Conservation (phyloP, 2,888 invertebrate species). For the Eupithecia centaureata region DNA sequence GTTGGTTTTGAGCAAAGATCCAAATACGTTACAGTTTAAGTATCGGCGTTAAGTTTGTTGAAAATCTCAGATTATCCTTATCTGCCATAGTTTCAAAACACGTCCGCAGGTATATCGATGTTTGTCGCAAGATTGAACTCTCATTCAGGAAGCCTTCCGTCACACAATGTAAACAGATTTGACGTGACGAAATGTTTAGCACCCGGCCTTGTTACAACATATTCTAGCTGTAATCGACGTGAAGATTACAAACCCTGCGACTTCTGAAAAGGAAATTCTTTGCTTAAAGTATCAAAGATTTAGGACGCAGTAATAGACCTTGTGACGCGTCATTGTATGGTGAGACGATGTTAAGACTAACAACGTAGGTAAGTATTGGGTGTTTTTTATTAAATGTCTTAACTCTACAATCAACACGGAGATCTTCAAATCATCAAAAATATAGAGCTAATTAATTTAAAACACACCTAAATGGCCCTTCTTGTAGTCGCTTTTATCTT, state of each 20-base stretch:
- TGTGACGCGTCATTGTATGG: too few species aligned
- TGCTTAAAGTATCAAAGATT: neutral
- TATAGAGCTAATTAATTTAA: too few species aligned
- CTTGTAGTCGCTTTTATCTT: too few species aligned
- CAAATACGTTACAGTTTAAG: too few species aligned
- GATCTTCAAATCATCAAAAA: too few species aligned
- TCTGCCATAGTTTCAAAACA: neutral
- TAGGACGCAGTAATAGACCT: neutral
- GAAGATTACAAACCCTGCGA: neutral
- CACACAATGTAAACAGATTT: slow-evolving; percentile 51
- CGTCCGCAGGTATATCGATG: slow-evolving; percentile 5
- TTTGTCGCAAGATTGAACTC: slow-evolving; percentile 12
- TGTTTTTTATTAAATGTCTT: too few species aligned
- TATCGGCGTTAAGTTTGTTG: neutral
- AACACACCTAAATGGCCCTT: too few species aligned
- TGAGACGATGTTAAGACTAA: too few species aligned
- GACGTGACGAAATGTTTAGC: slow-evolving; percentile 66
- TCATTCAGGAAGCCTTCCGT: slow-evolving; percentile 54
- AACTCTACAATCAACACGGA: too few species aligned
- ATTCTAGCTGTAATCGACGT: neutral
- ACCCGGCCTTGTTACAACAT: slow-evolving; percentile 46
- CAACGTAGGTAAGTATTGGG: too few species aligned
- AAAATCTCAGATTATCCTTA: slow-evolving; percentile 1
- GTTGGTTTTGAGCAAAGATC: too few species aligned
- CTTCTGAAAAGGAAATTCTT: neutral